phyloP scores from a whole-genome alignment of 1,140 invertebrate genomes.

The Bombyx mandarina region DNA sequence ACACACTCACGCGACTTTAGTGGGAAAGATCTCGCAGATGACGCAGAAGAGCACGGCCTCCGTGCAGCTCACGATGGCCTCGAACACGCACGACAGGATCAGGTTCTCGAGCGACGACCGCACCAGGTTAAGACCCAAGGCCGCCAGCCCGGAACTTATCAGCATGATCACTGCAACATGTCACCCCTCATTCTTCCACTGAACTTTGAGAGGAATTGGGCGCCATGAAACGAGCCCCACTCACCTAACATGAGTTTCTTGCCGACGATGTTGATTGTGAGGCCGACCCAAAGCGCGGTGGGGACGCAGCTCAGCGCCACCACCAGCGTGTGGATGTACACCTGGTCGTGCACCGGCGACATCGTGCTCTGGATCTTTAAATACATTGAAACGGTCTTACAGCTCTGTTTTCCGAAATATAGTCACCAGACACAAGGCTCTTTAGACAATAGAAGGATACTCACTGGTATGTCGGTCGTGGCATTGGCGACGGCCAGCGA shows the following conservation, averaged over 20 bases:
- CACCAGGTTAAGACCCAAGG: conserved; percentile 72
- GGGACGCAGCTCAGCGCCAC: conserved; percentile 71
- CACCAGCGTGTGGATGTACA: conserved; percentile 70
- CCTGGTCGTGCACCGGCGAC: conserved; percentile 54
- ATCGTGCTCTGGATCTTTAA: conserved; percentile 17
- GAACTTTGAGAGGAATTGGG: no score
- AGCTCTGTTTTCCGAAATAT: no score
- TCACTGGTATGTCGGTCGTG: conserved; percentile 26
- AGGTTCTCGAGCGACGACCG: conserved; percentile 68
- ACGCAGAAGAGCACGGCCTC: conserved; percentile 73
- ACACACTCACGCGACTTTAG: conserved; percentile 59
- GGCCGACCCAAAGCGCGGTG: conserved; percentile 69
- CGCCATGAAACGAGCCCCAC: background rate
- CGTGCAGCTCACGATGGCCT: conserved; percentile 72
- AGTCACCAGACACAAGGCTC: no score
- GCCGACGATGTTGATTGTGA: conserved; percentile 71
- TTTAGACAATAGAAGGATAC: conserved; percentile 2
- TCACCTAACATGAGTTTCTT: conserved; percentile 70
- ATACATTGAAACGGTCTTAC: no score
- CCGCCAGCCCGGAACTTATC: conserved; percentile 70
- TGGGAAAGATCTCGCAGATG: conserved; percentile 72
- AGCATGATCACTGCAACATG: conserved; percentile 61
- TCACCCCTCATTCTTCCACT: background rate
- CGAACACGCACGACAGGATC: conserved; percentile 71
- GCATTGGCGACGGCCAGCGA: conserved; percentile 42